A percentile compares a stretch with the other conserved stretches of the same genome.
Conservation (phyloP, 2,888 invertebrate species). For the Plebejus argus region DNA sequence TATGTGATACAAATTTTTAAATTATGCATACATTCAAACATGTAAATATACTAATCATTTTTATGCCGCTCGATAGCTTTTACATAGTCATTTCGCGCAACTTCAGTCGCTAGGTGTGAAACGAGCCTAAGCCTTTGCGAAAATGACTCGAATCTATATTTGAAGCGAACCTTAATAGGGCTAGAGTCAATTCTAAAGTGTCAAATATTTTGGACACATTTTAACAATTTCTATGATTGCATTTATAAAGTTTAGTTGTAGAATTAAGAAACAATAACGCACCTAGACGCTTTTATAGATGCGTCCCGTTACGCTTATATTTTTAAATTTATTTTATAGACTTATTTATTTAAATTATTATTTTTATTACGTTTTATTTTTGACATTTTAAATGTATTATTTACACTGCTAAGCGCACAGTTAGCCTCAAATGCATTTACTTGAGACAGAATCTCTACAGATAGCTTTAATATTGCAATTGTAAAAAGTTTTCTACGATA, state of each 20-base stretch:
- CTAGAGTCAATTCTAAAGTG: constrained; percentile 52
- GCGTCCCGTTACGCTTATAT: constrained; percentile 11
- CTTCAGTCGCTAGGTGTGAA: constrained; percentile 4
- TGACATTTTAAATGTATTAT: constrained; percentile 40
- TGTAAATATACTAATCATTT: constrained; percentile 10
- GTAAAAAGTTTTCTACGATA: constrained; percentile 2
- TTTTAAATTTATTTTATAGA: background rate
- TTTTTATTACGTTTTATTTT: background rate
- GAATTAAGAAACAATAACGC: background rate
- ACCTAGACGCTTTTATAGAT: constrained; percentile 9
- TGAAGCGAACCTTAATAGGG: constrained; percentile 9
- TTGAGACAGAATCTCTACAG: background rate
- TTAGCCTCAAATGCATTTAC: constrained; percentile 6
- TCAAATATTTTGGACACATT: constrained; percentile 65
- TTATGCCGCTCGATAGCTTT: background rate
- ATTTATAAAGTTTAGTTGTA: constrained; percentile 42
- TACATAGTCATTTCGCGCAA: background rate
- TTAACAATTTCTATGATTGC: constrained; percentile 45
- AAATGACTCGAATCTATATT: constrained; percentile 12
- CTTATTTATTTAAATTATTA: background rate
- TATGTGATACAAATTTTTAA: background rate
- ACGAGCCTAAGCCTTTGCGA: constrained; percentile 10
- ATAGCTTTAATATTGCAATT: constrained; percentile 29
- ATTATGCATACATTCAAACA: background rate
- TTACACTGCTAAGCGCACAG: constrained; percentile 26